Evolutionary conservation across 1,140 invertebrate genomes (phyloP).

Genomic region (Neodiprion pinetum): DNA sequence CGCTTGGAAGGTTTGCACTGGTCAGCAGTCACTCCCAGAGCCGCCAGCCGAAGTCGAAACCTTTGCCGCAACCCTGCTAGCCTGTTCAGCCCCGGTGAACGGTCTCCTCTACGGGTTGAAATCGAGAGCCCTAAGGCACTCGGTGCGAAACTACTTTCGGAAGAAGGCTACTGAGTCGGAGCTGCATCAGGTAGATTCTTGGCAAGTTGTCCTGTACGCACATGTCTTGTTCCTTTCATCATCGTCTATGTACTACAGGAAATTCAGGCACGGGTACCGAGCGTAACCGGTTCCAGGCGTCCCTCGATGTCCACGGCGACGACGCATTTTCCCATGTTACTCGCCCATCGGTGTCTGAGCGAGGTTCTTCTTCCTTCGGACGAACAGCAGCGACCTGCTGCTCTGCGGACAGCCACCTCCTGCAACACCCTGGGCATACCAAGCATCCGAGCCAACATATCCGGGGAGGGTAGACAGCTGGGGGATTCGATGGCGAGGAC

Average conservation of each 20-base stretch:
- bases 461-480: conserved; percentile 33
- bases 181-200: conserved; percentile 67
- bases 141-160: conserved; percentile 80
- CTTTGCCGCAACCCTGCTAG: conserved; percentile 68
- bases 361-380: conserved; percentile 65
- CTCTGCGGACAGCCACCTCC: conserved; percentile 53
- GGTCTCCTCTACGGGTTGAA: conserved; percentile 80
- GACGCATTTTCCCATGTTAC: conserved; percentile 64
- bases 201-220: neutral
- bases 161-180: conserved; percentile 82
- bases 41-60: conserved; percentile 64
- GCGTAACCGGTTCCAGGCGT: conserved; percentile 74
- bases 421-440: conserved; percentile 59
- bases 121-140: conserved; percentile 72
- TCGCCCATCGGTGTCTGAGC: conserved; percentile 69
- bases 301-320: conserved; percentile 72
- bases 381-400: conserved; percentile 43
- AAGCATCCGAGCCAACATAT: conserved; percentile 39
- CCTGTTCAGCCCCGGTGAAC: conserved; percentile 75
- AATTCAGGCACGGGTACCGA: conserved; percentile 79
- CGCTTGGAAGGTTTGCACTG: conserved; percentile 67
- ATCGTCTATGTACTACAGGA: conserved; percentile 51
- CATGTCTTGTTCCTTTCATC: neutral
- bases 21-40: conserved; percentile 55
- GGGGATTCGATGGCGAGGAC: neutral